Evolutionary conservation across 2,113 vertebrate species (phyloP), one percentile per base, ranked within the genome.

Genomic region (Chaenogobius annularis): DNA sequence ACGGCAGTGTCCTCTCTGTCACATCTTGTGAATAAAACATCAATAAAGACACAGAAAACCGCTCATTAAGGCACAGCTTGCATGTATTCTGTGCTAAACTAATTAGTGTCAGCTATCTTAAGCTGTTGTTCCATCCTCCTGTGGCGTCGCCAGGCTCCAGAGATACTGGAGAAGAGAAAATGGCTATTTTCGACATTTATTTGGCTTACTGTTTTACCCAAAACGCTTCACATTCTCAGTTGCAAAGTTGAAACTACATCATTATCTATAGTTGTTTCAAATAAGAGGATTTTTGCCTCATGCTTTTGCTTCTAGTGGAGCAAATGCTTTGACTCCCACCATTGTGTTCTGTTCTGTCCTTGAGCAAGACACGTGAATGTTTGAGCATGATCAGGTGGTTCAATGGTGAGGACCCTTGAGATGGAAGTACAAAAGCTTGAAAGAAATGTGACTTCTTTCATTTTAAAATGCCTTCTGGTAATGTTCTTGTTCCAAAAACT

Each of bases 1-100:
- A 64, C 69, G 63, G 22, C 58, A 6, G 3, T 55, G 35, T 76
- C 37, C 10, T 19, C 68, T 46, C 19, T 13, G 64, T 66, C 64
- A 66, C 64, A 66, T 66, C 64, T 47, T 46, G 40, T 66, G 43
- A 20, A 47, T 47, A 47, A 66, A 66, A 66, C 40, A 46, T 46
- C 20, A 66, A 66, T 47, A 23, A 47, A 61, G 58, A 61, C 23
- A 66, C 55, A 46, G 64, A n/a, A 66, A 66, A 40, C 61, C 19
- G 35, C 35, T 63, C 61, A 63, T 63, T 63, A 63, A 66, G 17
- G 13, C 37, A 66, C 40, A 46, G 64, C 37, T 46, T 66, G 63
- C 43, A 23, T 47, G 44, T 66, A 46, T 44, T 66, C 44, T 47
- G 64, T 22, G 43, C n/a, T 47, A n/a, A 63, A 40, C 35, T 40